Base-by-base conservation (phyloP, 2,888 invertebrate genomes). In the Mechanitis messenoides region DNA sequence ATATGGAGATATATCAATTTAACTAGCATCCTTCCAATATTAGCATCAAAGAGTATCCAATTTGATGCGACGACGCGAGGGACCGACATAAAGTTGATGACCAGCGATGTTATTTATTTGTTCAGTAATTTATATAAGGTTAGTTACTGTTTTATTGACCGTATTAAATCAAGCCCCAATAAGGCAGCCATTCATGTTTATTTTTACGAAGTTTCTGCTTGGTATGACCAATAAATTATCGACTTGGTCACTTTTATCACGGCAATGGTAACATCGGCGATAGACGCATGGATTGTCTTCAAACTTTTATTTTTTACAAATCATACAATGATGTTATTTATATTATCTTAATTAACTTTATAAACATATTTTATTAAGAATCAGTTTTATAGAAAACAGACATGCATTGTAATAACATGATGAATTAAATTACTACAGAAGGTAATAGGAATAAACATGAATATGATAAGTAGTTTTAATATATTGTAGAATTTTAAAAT, bases 141-240 rank as follows among this genome's bases (percentile, higher is more conserved):
- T 89, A 87, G 89, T 89, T 87, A 89, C 88, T 85, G 89, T 89
- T 90, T 90, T 90, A 90, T 90, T 88, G 81, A 77, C 74, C 75
- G 83, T 84, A 88, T 89, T 90, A 90, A 90, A 90, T 90, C 90
- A 90, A 85, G 87, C 80, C 84, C 84, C 89, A 90, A 89, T 89
- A 88, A 90, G 89, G 89, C 90, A 87, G 85, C 85, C 87, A 89
- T 90, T 90, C 85, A 87, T 89, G 90, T 90, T 88, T 88, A 89
- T 89, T 89, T 90, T 90, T 89, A 88, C 88, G 79, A 83, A 88
- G 90, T 85, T 88, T 89, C 86, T 89, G 88, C 85, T 81, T 74
- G 81, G 85, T 87, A 85, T 85, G 81, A 74, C 81, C 82, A 86
- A 90, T 89, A 90, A 89, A 89, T 90, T 88, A 88, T 85, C 81